A percentile compares a stretch with the other conserved stretches of the same genome.
These are phyloP conservation scores for Elysia crispata DNA, from an alignment of 2,888 invertebrate species.

Conservation along the genomic window DNA sequence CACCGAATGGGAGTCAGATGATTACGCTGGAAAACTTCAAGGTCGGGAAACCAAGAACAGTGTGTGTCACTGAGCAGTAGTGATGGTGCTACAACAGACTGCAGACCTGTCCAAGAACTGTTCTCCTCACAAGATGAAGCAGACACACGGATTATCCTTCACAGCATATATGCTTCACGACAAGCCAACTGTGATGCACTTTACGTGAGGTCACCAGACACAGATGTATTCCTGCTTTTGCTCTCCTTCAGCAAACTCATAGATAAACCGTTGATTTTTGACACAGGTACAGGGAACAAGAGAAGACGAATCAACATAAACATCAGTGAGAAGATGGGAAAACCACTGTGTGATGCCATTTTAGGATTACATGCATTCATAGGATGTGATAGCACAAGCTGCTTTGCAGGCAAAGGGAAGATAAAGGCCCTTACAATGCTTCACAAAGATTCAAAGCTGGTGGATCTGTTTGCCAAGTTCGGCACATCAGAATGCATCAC, in stretches of 20 bases:
- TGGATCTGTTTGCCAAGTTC: too few relatives aligned
- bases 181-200: background rate
- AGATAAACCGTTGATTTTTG: too few relatives aligned
- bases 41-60: background rate
- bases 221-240: too few relatives aligned
- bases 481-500: too few relatives aligned
- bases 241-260: too few relatives aligned
- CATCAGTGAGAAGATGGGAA: background rate
- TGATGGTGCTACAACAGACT: background rate
- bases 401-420: background rate
- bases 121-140: background rate
- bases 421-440: background rate
- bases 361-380: background rate
- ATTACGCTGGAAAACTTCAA: too few relatives aligned
- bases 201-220: background rate
- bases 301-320: background rate
- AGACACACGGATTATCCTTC: background rate
- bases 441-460: too few relatives aligned
- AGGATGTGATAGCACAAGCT: slow-evolving; percentile 12
- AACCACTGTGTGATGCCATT: background rate
- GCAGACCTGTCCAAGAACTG: background rate
- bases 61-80: background rate
- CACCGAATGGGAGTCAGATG: too few relatives aligned
- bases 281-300: background rate
- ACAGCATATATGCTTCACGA: background rate